These are phyloP conservation scores for Xylocampa areola DNA, from an alignment of 2,888 invertebrate species.

Conservation along the genomic window DNA sequence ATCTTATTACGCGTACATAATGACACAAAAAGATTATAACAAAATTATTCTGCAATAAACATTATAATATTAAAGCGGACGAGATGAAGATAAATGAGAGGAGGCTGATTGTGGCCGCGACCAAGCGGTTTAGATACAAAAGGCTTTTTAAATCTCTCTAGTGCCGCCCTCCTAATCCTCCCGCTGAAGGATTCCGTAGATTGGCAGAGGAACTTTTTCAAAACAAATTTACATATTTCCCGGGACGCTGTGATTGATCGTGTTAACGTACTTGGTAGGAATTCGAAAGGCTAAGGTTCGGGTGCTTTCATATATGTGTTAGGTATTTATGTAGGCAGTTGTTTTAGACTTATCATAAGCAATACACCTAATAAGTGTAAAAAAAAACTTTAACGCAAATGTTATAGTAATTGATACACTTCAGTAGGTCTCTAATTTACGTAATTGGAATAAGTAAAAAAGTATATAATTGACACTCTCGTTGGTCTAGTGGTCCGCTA, in stretches of 20 bases:
- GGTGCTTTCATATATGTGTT: conserved; percentile 13
- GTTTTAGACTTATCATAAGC: no score
- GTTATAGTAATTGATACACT: no score
- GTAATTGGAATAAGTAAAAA: no score
- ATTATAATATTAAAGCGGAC: conserved; percentile 62
- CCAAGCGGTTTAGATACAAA: conserved; percentile 68
- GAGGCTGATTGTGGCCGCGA: conserved; percentile 59
- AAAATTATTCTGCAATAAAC: conserved; percentile 48
- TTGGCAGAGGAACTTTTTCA: conserved; percentile 78
- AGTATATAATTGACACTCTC: no score
- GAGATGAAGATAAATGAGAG: conserved; percentile 72
- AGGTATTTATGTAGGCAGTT: background rate
- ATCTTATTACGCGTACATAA: conserved; percentile 3
- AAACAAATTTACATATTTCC: conserved; percentile 82
- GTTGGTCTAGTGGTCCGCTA: no score
- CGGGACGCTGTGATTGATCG: conserved; percentile 70
- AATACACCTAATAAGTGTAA: no score
- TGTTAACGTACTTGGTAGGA: conserved; percentile 62
- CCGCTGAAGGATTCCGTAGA: conserved; percentile 68
- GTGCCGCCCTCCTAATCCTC: conserved; percentile 67
- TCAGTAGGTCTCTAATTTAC: no score
- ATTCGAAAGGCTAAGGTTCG: conserved; percentile 30
- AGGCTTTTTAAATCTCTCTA: conserved; percentile 72
- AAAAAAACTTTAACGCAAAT: no score
- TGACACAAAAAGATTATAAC: conserved; percentile 8